Base-by-base conservation (phyloP, 2,797 vertebrate species). In the Sebastes iracundus region DNA sequence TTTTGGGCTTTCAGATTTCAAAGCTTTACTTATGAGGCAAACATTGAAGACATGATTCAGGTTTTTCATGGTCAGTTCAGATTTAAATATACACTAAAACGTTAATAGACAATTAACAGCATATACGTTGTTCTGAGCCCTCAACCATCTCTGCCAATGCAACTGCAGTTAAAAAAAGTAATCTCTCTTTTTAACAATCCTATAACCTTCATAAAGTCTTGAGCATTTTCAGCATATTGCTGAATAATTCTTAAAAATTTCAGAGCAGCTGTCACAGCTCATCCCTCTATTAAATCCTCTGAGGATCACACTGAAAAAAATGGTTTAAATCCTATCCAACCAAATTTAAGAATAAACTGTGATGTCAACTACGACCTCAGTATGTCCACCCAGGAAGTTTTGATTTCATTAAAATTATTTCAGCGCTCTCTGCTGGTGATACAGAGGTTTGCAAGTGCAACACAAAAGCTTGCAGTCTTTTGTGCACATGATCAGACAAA, bases 351-450 rank as follows among this genome's bases (percentile, higher is more conserved):
- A 73, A 3, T 42, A 58, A 65, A 2, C 53, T 55, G 5, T 69
- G 66, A 77, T n/a, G 7, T 71, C 62, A 81, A 64, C 42, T 32
- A 25, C 22, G n/a, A 65, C 65, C n/a, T 49, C 46, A 69, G 33
- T 8, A 32, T 63, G 30, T 61, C n/a, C 18, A 56, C 20, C 30
- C 66, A 69, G 38, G n/a, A 74, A 60, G 30, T 30, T 58, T 58
- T 5, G n/a, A 59, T 60, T 74, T 64, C 4, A 64, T 72, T 71
- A 3, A 46, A 6, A 46, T n/a, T 11, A 32, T 83, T 79, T 71
- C 20, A 69, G 81, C 87, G 16, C 86, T 4, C 84, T 67, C 93
- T 93, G 86, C 75, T 91, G 93, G 88, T 88, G 6, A 6, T 49
- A 3, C 2, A 59, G 27, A 62, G 52, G 23, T 6, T 71, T 80